Base-by-base conservation (phyloP, 2,113 vertebrate species). In the Pelusios castaneus region DNA sequence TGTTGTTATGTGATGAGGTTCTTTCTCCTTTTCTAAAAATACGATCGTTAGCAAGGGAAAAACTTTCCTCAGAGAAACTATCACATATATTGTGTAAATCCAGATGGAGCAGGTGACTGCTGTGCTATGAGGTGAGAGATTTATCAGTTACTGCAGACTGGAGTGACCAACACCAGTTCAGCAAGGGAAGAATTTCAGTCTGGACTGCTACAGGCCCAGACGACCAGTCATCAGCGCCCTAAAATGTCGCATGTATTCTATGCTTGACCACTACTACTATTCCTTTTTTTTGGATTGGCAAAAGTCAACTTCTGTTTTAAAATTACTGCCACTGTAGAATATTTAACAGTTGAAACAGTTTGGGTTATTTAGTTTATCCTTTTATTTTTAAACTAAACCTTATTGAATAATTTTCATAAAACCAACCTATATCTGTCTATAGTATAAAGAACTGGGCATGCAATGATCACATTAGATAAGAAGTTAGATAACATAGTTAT, bases 171-270 rank as follows among this genome's bases (percentile, higher is more conserved):
- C 7, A 7, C 12, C 25, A 54, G 27, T 4, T 78, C 34, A 8
- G 55, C 38, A 77, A 14, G 41, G 80, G 43, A 70, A 16, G 14
- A 5, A 2, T 45, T 90, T 63, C 38, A 55, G 83, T 63, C 31
- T n/a, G 31, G 31, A 14, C 34, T 63, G 31, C 16, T n/a, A 25
- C n/a, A 47, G 47, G 45, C 75, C 1, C 1, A 52, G 52, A 16
- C 43, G 51, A 25, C 58, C 41, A 13, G 60, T 8, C 34, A 14
- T 63, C 60, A 9, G 6, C 14, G 27, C n/a, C 83, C 47, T 27
- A 17, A 38, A 81, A 56, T 3, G 7, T 10, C 5, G 49, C n/a
- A 27, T 27, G 31, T 45, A 16, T 3, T 0, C 0, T 0, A 11
- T 3, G 27, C 54, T 41, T 21, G 12, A 76, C 51, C 41, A 14